Percentiles rank a stretch among this genome's conserved stretches.
Conservation (phyloP, 37 sponge, comb jelly and placozoan genomes). For the Hormiphora californensis region DNA sequence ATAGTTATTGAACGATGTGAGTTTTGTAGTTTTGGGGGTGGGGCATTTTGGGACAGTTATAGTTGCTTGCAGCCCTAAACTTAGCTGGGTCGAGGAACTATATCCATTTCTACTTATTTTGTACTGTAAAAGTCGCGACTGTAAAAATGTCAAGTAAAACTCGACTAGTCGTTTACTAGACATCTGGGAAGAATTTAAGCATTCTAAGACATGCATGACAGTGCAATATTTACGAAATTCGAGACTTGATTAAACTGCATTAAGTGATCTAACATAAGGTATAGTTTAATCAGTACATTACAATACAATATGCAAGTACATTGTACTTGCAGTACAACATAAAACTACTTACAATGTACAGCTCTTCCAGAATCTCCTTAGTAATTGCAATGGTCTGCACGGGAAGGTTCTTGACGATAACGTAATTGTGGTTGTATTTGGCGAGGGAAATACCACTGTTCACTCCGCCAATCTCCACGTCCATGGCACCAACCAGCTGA, state of each 20-base stretch:
- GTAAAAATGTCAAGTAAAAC: background rate
- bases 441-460: conserved; percentile 13
- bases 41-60: too few relatives aligned
- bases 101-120: too few relatives aligned
- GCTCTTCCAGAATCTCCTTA: conserved; percentile 11
- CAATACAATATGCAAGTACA: background rate
- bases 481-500: too few relatives aligned
- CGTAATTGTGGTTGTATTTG: background rate
- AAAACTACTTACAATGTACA: conserved; percentile 1
- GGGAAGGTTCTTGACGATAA: background rate
- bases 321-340: background rate
- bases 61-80: too few relatives aligned
- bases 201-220: background rate
- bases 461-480: too few relatives aligned
- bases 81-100: too few relatives aligned
- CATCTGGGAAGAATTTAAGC: background rate
- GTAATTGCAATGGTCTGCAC: background rate
- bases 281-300: background rate
- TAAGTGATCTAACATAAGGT: background rate
- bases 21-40: too few relatives aligned
- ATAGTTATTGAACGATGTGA: too few relatives aligned
- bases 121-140: too few relatives aligned
- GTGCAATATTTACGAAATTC: too few relatives aligned
- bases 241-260: too few relatives aligned
- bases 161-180: background rate